Percentiles rank a stretch among this genome's conserved stretches.
These are phyloP conservation scores for Heloderma charlesbogerti DNA, from an alignment of 2,113 vertebrate species.

Conservation along the genomic window DNA sequence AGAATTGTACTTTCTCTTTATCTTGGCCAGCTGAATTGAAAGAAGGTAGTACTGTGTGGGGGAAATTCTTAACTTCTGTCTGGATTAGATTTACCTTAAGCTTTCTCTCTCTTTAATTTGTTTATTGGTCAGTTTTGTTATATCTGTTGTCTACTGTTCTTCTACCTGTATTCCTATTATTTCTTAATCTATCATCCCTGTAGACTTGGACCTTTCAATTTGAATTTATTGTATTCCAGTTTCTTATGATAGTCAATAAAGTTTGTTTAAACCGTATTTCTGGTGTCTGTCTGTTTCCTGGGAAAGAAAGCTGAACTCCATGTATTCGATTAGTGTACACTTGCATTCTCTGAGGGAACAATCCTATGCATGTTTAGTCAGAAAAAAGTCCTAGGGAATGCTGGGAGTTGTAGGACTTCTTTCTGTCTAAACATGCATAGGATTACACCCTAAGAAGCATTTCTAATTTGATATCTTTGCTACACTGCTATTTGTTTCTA, in stretches of 20 bases:
- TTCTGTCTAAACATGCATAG: background rate
- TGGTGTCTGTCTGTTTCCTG: background rate
- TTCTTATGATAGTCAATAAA: conserved; percentile 41
- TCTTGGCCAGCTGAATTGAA: conserved; percentile 18
- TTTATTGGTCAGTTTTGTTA: conserved; percentile 11
- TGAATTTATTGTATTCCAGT: conserved; percentile 32
- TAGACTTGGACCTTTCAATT: conserved; percentile 11
- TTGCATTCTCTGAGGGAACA: background rate
- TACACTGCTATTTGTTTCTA: background rate
- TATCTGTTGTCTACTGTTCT: conserved; percentile 24
- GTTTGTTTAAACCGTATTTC: conserved; percentile 15
- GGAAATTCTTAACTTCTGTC: background rate
- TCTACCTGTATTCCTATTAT: background rate
- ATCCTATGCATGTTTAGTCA: too few species aligned
- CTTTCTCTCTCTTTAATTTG: conserved; percentile 13
- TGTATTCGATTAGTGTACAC: too few species aligned
- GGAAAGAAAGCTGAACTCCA: background rate
- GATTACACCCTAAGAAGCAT: too few species aligned
- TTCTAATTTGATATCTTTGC: background rate
- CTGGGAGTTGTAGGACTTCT: background rate
- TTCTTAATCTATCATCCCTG: conserved; percentile 6
- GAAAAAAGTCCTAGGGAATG: too few species aligned
- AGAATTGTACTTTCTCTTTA: conserved; percentile 22
- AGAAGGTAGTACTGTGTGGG: background rate
- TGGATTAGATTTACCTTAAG: background rate